Evolutionary conservation across 1,140 invertebrate species (phyloP).

Genomic region (Atta colombica): DNA sequence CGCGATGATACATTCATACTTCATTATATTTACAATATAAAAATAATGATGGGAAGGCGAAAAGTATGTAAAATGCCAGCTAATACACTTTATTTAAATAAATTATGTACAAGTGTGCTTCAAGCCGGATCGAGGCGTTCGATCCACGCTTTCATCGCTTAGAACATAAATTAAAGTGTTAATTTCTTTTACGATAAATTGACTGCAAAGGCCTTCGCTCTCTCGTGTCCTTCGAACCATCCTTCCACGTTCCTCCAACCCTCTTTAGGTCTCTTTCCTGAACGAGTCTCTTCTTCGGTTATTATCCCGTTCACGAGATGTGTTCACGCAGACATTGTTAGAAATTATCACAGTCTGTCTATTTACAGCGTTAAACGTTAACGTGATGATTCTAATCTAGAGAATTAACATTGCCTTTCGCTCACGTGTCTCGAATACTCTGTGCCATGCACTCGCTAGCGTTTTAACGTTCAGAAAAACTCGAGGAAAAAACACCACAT

Average conservation of each 20-base stretch:
- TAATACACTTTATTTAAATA: slow-evolving; percentile 85
- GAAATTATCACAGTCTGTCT: slow-evolving; percentile 87
- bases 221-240: slow-evolving; percentile 76
- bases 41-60: background rate
- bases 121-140: slow-evolving; percentile 75
- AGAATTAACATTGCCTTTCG: slow-evolving; percentile 67
- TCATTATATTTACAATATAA: background rate
- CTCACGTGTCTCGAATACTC: slow-evolving; percentile 68
- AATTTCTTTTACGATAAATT: slow-evolving; percentile 84
- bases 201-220: slow-evolving; percentile 84
- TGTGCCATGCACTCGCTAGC: slow-evolving; percentile 11
- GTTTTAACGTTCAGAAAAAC: slow-evolving; percentile 44
- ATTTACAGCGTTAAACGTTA: slow-evolving; percentile 85
- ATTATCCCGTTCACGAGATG: slow-evolving; percentile 26
- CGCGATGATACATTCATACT: background rate
- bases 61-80: slow-evolving; percentile 38
- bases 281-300: slow-evolving; percentile 10
- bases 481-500: background rate
- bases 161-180: slow-evolving; percentile 82
- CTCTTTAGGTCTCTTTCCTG: background rate
- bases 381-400: slow-evolving; percentile 67
- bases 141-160: slow-evolving; percentile 80
- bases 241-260: background rate
- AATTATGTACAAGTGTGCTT: slow-evolving; percentile 83
- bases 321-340: slow-evolving; percentile 81